These are phyloP conservation scores for human DNA, from an alignment of 2,113 vertebrate species.

Conservation along the genomic window DNA sequence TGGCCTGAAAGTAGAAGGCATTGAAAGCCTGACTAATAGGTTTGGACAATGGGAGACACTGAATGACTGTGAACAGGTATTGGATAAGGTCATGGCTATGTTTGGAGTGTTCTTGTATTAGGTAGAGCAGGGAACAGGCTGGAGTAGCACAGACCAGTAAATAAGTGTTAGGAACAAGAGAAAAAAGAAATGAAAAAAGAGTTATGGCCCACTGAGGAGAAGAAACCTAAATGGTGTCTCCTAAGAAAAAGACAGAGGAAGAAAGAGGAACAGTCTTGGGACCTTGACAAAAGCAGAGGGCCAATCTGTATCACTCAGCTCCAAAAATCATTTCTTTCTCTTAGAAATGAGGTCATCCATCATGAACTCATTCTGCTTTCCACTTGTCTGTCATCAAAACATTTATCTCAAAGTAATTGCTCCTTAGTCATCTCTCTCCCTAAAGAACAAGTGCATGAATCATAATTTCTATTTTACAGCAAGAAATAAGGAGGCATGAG, in stretches of 20 bases:
- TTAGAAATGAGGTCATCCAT: slow-evolving; percentile 26
- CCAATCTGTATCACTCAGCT: background rate
- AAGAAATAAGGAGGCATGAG: slow-evolving; percentile 23
- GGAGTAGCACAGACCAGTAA: background rate
- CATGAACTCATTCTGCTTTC: background rate
- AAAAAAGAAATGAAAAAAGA: background rate
- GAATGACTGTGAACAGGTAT: background rate
- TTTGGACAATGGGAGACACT: background rate
- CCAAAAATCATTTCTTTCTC: background rate
- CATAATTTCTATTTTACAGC: slow-evolving; percentile 60
- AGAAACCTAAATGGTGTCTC: background rate
- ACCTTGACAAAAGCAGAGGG: background rate
- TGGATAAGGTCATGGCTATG: background rate
- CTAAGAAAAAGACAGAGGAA: background rate
- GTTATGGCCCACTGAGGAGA: background rate
- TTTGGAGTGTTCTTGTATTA: background rate
- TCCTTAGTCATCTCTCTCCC: slow-evolving; percentile 64
- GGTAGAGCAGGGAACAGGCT: background rate
- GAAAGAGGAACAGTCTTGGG: background rate
- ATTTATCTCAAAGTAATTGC: slow-evolving; percentile 63
- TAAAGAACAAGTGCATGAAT: slow-evolving; percentile 64
- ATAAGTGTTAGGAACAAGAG: background rate
- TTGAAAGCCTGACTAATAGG: background rate
- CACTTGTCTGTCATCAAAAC: slow-evolving; percentile 54
- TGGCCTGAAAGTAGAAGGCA: background rate